Conservation (phyloP, 2,113 vertebrate genomes). For the Noturus placidus region DNA sequence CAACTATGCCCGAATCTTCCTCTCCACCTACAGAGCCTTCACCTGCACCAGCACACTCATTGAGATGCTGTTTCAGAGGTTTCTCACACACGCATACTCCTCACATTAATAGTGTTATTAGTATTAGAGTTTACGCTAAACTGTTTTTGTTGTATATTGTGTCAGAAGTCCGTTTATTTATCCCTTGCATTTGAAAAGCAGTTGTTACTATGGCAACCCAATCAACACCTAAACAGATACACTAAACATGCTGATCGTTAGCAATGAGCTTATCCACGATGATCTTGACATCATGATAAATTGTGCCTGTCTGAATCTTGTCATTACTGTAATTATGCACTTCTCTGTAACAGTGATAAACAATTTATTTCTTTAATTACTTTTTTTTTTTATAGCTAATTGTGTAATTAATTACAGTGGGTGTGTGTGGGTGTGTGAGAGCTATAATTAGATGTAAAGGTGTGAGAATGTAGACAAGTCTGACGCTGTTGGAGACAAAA, state of each 20-base stretch:
- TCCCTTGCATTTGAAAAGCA: background rate
- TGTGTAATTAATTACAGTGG: background rate
- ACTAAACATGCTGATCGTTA: too few species aligned
- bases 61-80: slow-evolving; percentile 79
- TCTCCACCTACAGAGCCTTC: slow-evolving; percentile 83
- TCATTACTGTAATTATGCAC: background rate
- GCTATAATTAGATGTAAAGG: background rate
- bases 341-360: background rate
- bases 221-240: background rate
- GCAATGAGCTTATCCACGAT: background rate
- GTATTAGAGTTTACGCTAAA: background rate
- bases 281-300: too few species aligned
- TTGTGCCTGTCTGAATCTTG: background rate
- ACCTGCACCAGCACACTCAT: slow-evolving; percentile 71
- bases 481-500: background rate
- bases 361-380: background rate
- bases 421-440: background rate
- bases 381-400: background rate
- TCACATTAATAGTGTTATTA: background rate
- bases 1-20: slow-evolving; percentile 75
- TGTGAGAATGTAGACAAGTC: background rate
- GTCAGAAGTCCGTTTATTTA: background rate
- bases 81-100: background rate
- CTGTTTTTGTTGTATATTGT: background rate
- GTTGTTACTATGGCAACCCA: background rate